Percentiles rank a stretch among this genome's conserved stretches.
Evolutionary conservation across 2,113 vertebrate genomes (phyloP).

Genomic region (Vidua chalybeata): DNA sequence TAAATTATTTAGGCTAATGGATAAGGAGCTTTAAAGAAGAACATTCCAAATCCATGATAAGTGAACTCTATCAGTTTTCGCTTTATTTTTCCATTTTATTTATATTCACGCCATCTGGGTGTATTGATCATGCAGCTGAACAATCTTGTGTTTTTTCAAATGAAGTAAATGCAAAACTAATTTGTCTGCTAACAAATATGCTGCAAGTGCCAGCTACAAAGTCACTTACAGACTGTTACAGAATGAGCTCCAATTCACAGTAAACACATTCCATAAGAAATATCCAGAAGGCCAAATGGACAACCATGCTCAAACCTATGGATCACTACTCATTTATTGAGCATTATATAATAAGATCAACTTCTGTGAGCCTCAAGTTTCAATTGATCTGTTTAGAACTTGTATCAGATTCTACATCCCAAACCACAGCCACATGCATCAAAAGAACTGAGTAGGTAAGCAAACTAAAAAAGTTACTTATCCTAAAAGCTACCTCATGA

Average conservation of each 20-base stretch:
- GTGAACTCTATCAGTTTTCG: not conserved
- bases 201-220: not conserved
- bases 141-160: conserved; percentile 1
- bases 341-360: not conserved
- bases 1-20: conserved; percentile 16
- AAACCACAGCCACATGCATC: not conserved
- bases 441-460: not conserved
- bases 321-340: not conserved
- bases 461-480: not conserved
- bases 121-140: not conserved
- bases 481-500: not conserved
- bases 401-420: not conserved
- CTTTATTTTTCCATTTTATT: conserved; percentile 18
- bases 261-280: not conserved
- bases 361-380: not conserved
- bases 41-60: not conserved
- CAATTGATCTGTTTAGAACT: not conserved
- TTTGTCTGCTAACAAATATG: not conserved
- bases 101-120: not conserved
- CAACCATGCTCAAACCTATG: not conserved
- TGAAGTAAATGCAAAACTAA: not conserved
- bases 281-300: not conserved
- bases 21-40: not conserved
- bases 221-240: not conserved
- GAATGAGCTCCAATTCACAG: not conserved